These are phyloP conservation scores for Podarcis raffonei DNA, from an alignment of 2,113 vertebrate species.

Conservation along the genomic window DNA sequence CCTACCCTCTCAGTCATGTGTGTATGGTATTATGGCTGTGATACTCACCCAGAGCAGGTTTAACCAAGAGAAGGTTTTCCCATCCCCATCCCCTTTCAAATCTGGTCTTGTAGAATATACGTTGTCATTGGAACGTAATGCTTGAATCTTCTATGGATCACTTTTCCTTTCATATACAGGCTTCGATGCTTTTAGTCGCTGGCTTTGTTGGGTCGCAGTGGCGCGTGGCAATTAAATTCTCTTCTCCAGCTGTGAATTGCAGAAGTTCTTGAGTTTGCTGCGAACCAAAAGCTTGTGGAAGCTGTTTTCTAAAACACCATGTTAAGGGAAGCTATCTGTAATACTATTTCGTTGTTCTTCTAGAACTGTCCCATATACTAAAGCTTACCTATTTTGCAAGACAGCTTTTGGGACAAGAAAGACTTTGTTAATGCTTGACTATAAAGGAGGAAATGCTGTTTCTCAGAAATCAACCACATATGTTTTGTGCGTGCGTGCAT, in stretches of 20 bases:
- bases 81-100: background rate
- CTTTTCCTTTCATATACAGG: background rate
- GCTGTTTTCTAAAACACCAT: background rate
- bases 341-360: background rate
- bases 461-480: conserved; percentile 19
- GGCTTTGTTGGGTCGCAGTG: background rate
- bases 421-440: conserved; percentile 1
- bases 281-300: background rate
- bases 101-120: background rate
- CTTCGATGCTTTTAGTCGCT: background rate
- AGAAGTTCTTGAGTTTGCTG: background rate
- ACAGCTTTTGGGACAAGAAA: background rate
- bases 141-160: background rate
- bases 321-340: background rate
- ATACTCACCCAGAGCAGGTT: background rate
- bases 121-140: background rate
- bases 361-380: background rate
- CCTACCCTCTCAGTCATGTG: background rate
- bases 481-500: background rate
- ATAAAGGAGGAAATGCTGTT: conserved; percentile 27
- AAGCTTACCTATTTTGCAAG: conserved; percentile 3
- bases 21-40: background rate
- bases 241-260: background rate
- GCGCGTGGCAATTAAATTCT: background rate
- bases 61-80: background rate